Percentiles rank a stretch among this genome's conserved stretches.
phyloP scores from a whole-genome alignment of 2,113 vertebrate genomes.

The Oryzias melastigma region DNA sequence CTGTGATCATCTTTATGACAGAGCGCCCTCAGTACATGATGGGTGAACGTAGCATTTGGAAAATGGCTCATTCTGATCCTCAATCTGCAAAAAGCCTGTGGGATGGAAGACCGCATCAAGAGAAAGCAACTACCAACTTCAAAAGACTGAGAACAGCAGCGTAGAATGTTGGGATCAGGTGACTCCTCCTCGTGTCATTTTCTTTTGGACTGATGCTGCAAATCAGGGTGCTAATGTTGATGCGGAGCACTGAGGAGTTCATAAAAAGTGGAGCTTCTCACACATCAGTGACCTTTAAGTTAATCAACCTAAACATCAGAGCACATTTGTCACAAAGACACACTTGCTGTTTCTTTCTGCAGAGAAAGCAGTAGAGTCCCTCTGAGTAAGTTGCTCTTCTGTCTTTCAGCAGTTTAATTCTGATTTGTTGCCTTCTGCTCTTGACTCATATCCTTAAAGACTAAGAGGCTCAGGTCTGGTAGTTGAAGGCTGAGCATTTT shows the following conservation, averaged over 20 bases:
- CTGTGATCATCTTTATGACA: conserved; percentile 71
- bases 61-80: conserved; percentile 62
- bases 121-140: neutral
- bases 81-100: conserved; percentile 55
- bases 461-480: conserved; percentile 59
- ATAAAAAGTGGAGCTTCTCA: neutral
- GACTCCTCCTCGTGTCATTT: neutral
- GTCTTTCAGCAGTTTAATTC: conserved; percentile 12
- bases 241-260: conserved; percentile 2
- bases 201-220: neutral
- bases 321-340: neutral
- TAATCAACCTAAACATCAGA: neutral
- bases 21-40: conserved; percentile 79
- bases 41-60: conserved; percentile 75
- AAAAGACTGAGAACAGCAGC: too few relatives aligned
- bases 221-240: neutral
- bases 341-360: neutral
- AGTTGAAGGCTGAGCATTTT: conserved; percentile 69
- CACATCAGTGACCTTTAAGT: conserved; percentile 11
- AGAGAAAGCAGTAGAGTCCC: neutral
- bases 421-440: conserved; percentile 11
- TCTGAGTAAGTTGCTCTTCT: conserved; percentile 10
- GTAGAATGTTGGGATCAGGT: neutral
- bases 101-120: conserved; percentile 50
- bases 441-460: conserved; percentile 17